These are phyloP conservation scores for Drymonia ruficornis DNA, from an alignment of 2,888 invertebrate species.

Conservation along the genomic window DNA sequence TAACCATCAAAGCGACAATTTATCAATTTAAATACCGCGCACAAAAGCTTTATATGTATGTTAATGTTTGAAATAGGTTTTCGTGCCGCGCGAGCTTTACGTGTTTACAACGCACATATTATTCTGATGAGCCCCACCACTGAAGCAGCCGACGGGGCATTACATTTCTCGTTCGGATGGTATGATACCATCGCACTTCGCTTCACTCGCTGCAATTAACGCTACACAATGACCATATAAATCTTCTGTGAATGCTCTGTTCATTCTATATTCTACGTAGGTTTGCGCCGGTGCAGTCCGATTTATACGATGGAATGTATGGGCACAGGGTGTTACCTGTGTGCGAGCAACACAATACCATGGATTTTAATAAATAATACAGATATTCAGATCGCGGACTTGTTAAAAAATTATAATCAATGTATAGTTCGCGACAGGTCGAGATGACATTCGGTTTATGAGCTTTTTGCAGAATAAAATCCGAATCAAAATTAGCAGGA, in stretches of 20 bases:
- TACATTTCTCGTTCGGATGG: conserved; percentile 71
- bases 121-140: conserved; percentile 51
- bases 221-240: conserved; percentile 81
- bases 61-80: conserved; percentile 45
- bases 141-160: conserved; percentile 52
- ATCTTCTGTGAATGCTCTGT: conserved; percentile 73
- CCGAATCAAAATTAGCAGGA: no score
- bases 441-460: no score
- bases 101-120: conserved; percentile 51
- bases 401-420: no score
- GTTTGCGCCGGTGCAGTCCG: conserved; percentile 51
- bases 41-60: conserved; percentile 37
- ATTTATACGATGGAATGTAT: conserved; percentile 25
- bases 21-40: conserved; percentile 43
- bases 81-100: conserved; percentile 36
- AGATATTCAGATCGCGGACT: no score
- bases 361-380: no score
- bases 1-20: conserved; percentile 43
- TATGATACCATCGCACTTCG: conserved; percentile 76
- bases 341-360: neutral
- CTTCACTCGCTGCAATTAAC: conserved; percentile 81
- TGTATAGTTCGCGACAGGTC: no score
- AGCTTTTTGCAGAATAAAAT: no score
- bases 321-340: neutral
- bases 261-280: conserved; percentile 63